A percentile compares a stretch with the other conserved stretches of the same genome.
These are phyloP conservation scores for Vidua chalybeata DNA, from an alignment of 2,113 vertebrate species.

Conservation along the genomic window DNA sequence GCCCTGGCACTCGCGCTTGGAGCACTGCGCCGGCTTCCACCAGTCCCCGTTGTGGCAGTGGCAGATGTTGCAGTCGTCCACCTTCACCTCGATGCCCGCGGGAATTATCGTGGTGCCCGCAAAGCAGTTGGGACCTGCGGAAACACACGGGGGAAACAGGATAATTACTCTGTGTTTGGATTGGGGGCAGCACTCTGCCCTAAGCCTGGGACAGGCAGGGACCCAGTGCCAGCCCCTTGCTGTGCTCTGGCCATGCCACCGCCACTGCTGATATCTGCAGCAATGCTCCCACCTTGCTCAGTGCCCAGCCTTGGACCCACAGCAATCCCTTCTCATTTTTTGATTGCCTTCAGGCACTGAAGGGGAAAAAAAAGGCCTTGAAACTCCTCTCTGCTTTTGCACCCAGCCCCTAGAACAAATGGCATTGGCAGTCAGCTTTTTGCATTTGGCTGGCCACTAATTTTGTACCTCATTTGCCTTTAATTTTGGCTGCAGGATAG, in stretches of 20 bases:
- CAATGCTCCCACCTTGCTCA: neutral
- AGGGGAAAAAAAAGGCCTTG: neutral
- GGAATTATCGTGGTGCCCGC: slow-evolving; percentile 98
- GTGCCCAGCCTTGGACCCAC: neutral
- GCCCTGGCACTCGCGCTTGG: slow-evolving; percentile 96
- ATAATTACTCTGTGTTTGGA: neutral
- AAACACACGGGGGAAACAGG: neutral
- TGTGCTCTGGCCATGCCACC: fast-evolving
- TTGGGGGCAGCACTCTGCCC: neutral
- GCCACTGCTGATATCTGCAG: fast-evolving
- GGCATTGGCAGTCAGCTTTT: neutral
- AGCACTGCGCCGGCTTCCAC: slow-evolving; percentile 98
- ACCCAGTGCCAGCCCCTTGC: neutral
- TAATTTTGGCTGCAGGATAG: neutral
- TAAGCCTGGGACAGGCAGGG: neutral
- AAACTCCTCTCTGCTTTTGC: neutral
- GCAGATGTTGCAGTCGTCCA: slow-evolving; percentile 99
- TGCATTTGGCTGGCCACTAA: neutral
- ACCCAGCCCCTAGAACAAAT: neutral
- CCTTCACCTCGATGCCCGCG: slow-evolving; percentile 98
- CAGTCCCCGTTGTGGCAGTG: slow-evolving; percentile 98
- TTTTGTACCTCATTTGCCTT: neutral
- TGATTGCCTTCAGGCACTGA: neutral
- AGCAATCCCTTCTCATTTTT: neutral
- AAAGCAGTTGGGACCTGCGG: slow-evolving; percentile 98